Percentiles rank a stretch among this genome's conserved stretches.
Evolutionary conservation across 2,888 invertebrate genomes (phyloP).

Genomic region (Pristionchus mayeri): DNA sequence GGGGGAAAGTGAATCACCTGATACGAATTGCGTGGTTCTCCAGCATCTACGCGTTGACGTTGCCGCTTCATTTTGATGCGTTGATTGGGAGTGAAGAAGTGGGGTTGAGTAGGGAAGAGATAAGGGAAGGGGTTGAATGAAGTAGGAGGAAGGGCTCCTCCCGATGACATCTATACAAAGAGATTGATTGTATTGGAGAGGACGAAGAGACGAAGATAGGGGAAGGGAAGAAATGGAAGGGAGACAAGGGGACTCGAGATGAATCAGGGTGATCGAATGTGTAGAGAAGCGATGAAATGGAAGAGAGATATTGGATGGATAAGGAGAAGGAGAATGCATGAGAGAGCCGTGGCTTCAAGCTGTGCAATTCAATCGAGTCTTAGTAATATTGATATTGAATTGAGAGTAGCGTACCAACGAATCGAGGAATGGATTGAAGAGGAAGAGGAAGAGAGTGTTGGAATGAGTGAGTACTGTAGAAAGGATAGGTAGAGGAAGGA

Average conservation of each 20-base stretch:
- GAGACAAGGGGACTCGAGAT: slow-evolving; percentile 15
- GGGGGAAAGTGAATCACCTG: slow-evolving; percentile 74
- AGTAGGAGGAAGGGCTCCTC: slow-evolving; percentile 54
- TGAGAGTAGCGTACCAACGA: neutral
- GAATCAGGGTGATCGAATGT: slow-evolving; percentile 40
- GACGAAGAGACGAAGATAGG: neutral
- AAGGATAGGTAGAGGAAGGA: too few relatives aligned
- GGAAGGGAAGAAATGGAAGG: neutral
- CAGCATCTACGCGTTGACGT: slow-evolving; percentile 96
- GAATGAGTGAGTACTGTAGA: neutral
- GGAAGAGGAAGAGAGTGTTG: neutral
- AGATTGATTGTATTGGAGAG: slow-evolving; percentile 36
- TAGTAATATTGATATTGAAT: slow-evolving; percentile 46
- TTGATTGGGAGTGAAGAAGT: slow-evolving; percentile 45
- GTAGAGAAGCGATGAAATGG: slow-evolving; percentile 19
- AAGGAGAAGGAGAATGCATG: neutral
- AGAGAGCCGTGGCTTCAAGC: slow-evolving; percentile 33
- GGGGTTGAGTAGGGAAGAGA: slow-evolving; percentile 51
- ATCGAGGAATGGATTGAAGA: neutral
- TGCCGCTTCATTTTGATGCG: slow-evolving; percentile 85
- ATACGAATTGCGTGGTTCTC: slow-evolving; percentile 91
- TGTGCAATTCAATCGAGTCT: slow-evolving; percentile 44
- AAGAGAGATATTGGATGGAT: slow-evolving; percentile 5
- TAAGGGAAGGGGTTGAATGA: slow-evolving; percentile 55
- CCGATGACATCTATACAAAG: slow-evolving; percentile 53